Base-by-base conservation (phyloP, 2,888 invertebrate genomes). In the Tiliacea aurago region DNA sequence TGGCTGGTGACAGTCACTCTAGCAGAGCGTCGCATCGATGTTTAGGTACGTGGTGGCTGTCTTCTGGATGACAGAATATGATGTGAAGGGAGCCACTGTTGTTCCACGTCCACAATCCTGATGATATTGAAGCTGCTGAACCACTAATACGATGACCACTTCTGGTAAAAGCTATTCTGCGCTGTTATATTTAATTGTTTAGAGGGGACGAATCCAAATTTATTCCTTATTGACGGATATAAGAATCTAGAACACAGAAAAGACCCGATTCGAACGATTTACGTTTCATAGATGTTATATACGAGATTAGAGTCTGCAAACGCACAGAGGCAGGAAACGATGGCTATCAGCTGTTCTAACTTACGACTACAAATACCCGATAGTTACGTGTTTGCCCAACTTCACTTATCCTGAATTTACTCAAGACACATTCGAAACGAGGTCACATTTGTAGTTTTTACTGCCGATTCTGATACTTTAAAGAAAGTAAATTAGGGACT, bases 331-430 rank as follows among this genome's bases (percentile, higher is more conserved):
- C 53, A 70, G 62, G 62, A 78, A 76, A 51, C 49, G 70, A 78
- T 51, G 4, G 49, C 61, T 49, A 70, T 76, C 70, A 15, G 28
- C 10, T n/a, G 33, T 37, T 56, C 43, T 55, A 56, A 62, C 33
- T 43, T 62, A 76, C 61, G 18, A 70, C 75, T 70, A 23, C 33
- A 62, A 62, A 78, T 68, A 59, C 58, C 37, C 10, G 10, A 68
- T 77, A 77, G 59, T 77, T 68, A 68, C 51, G 58, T 68, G 45
- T 68, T 59, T 51, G 28, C n/a, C 37, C 58, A 59, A 58, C 37
- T 68, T 69, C 10, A 77, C 28, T n/a, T 68, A 58, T n/a, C 5
- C 45, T 45, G 28, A 68, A 68, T 37, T 28, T 15, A 51, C 1
- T 45, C 20, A 20, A 45, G 4, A 49, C 7, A 33, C 33, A 15